These are phyloP conservation scores for Dinoponera quadriceps DNA, from an alignment of 1,140 invertebrate genomes.

Conservation along the genomic window DNA sequence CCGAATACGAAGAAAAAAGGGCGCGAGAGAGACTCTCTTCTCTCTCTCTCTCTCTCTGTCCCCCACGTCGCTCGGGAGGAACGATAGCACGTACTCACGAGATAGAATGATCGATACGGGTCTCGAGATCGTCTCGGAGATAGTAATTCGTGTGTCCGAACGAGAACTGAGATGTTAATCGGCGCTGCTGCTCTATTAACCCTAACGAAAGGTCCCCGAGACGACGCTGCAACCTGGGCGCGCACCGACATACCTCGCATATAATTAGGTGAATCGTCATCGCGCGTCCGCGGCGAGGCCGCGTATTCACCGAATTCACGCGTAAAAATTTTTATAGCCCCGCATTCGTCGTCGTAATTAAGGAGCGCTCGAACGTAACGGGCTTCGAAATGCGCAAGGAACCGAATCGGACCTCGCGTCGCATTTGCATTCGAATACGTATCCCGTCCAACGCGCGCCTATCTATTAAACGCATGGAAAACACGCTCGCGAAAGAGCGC, in stretches of 20 bases:
- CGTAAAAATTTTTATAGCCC: no score
- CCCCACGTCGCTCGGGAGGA: background rate
- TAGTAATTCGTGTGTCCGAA: conserved; percentile 32
- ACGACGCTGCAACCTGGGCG: background rate
- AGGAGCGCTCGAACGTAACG: no score
- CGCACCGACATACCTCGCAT: background rate
- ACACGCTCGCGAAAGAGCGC: background rate
- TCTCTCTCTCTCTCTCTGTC: conserved; percentile 1
- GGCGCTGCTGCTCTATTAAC: conserved; percentile 10
- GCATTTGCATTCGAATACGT: conserved; percentile 13
- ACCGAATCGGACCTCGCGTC: background rate
- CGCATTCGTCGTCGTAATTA: no score
- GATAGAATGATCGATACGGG: conserved; percentile 67
- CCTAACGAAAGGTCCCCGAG: conserved; percentile 4
- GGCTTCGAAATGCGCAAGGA: no score
- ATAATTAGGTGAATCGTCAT: background rate
- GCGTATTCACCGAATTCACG: no score
- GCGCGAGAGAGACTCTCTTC: conserved; percentile 12
- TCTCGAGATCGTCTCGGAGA: conserved; percentile 53
- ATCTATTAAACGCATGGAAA: conserved; percentile 26
- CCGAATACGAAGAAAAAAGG: conserved; percentile 64
- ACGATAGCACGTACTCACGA: conserved; percentile 43
- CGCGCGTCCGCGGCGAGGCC: no score
- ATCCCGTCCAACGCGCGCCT: background rate
- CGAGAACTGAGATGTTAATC: conserved; percentile 41